These are phyloP conservation scores for Percina caprodes DNA, from an alignment of 2,113 vertebrate genomes.

Conservation along the genomic window DNA sequence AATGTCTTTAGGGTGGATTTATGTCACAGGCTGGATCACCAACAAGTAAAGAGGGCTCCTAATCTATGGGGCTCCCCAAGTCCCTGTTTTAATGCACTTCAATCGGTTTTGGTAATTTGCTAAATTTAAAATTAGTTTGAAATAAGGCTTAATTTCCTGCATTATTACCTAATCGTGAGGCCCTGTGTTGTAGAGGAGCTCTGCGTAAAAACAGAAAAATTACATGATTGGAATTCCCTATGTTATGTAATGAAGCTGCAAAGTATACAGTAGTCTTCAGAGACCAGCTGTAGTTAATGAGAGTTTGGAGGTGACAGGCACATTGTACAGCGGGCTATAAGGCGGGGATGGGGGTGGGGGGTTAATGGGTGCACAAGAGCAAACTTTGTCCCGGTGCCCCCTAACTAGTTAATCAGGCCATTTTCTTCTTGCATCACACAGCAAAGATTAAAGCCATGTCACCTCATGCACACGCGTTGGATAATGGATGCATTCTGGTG, in stretches of 20 bases:
- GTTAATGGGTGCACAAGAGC: not conserved
- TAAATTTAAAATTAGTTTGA: not conserved
- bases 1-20: slow-evolving; percentile 13
- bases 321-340: not conserved
- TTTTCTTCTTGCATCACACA: not conserved
- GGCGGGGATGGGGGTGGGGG: too few species aligned
- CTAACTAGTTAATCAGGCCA: not conserved
- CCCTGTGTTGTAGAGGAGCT: not conserved
- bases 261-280: not conserved
- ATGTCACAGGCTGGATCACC: not conserved
- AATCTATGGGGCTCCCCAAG: not conserved
- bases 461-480: not conserved
- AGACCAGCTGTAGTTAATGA: not conserved
- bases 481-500: not conserved
- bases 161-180: not conserved
- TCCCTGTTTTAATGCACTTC: not conserved
- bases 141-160: not conserved
- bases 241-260: slow-evolving; percentile 6
- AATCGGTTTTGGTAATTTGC: not conserved
- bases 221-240: not conserved
- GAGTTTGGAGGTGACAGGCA: not conserved
- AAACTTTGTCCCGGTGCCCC: not conserved
- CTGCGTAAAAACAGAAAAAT: not conserved
- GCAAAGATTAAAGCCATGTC: not conserved
- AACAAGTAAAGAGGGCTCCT: not conserved